A percentile compares a stretch with the other conserved stretches of the same genome.
Conservation (phyloP, 2,113 vertebrate species). For the Pedetes capensis region DNA sequence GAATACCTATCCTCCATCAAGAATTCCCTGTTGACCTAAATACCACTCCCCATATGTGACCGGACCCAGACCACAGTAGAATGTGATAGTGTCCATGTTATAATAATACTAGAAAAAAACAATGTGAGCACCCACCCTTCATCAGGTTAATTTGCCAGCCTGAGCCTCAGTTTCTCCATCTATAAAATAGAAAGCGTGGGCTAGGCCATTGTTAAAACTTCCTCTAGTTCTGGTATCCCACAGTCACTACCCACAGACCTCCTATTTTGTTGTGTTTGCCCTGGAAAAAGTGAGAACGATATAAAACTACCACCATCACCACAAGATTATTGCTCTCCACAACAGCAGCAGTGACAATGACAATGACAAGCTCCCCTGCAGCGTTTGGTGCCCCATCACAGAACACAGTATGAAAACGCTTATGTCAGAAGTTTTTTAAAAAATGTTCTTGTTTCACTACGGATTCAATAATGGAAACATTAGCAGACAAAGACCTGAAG, state of each 20-base stretch:
- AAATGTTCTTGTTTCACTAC: constrained; percentile 33
- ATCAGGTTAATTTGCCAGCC: neutral
- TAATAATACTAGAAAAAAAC: neutral
- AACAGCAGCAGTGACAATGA: neutral
- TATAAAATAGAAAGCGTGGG: neutral
- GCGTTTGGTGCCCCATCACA: neutral
- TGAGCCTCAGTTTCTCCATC: neutral
- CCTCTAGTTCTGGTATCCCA: neutral
- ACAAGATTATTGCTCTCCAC: neutral
- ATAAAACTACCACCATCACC: neutral
- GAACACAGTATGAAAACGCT: constrained; percentile 45
- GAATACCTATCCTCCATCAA: neutral
- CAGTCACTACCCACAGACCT: neutral
- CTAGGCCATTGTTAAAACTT: neutral
- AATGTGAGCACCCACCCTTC: neutral
- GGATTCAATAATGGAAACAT: constrained; percentile 41
- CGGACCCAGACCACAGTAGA: neutral
- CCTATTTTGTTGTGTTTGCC: neutral
- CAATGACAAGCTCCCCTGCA: neutral
- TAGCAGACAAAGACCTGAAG: constrained; percentile 60
- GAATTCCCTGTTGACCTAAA: neutral
- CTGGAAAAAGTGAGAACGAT: neutral
- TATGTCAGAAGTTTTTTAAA: neutral
- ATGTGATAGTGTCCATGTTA: neutral
- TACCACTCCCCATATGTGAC: neutral